Evolutionary conservation across 1,140 invertebrate species (phyloP).

Genomic region (Archivesica marissinica): DNA sequence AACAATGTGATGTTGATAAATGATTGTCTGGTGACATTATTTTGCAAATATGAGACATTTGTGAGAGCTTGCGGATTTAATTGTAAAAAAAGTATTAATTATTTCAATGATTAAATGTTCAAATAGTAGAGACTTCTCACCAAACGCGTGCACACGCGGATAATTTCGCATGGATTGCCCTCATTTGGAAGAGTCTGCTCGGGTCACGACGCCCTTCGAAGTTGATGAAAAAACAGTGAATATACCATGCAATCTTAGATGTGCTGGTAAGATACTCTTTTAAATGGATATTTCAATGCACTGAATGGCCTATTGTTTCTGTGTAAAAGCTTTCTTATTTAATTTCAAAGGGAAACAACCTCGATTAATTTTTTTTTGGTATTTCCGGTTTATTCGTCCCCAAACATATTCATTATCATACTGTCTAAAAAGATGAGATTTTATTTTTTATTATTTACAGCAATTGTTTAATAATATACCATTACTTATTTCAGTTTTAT

Average conservation of each 20-base stretch:
- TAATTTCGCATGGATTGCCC: constrained; percentile 66
- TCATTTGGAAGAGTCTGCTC: constrained; percentile 66
- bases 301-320: no score
- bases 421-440: no score
- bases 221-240: constrained; percentile 59
- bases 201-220: constrained; percentile 62
- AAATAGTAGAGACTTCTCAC: neutral
- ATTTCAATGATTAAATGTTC: neutral
- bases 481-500: no score
- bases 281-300: no score
- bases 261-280: constrained; percentile 56
- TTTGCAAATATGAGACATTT: neutral
- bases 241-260: constrained; percentile 56
- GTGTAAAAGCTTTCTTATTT: neutral
- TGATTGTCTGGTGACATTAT: neutral
- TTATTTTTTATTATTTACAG: no score
- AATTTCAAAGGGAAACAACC: neutral
- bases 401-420: neutral
- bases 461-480: no score
- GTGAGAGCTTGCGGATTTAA: neutral
- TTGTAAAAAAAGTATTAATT: neutral
- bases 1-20: constrained; percentile 41
- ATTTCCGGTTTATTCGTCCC: neutral
- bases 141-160: neutral
- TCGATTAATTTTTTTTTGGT: neutral